phyloP scores from a whole-genome alignment of 2,888 invertebrate genomes.

The Lysandra coridon region DNA sequence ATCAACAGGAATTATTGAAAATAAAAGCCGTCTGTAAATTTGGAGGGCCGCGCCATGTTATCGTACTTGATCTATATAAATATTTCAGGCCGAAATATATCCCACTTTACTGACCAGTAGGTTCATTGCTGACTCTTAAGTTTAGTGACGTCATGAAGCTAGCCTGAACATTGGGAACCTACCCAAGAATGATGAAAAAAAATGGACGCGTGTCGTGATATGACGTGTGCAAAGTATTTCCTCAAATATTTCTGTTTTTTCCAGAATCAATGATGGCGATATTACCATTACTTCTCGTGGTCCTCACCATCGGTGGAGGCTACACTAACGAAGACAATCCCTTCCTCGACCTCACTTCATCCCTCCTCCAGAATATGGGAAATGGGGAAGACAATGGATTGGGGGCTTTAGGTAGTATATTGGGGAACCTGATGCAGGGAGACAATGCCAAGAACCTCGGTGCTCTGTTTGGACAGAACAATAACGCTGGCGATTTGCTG shows the following conservation, averaged over 20 bases:
- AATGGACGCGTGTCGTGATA: too few relatives aligned
- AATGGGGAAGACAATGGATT: constrained; percentile 62
- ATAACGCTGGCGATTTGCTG: constrained; percentile 69
- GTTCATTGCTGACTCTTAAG: too few relatives aligned
- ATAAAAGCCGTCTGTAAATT: too few relatives aligned
- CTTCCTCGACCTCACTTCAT: constrained; percentile 84
- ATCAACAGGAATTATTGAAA: too few relatives aligned
- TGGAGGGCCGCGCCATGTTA: too few relatives aligned
- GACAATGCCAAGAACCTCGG: constrained; percentile 82
- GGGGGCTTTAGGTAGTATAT: constrained; percentile 82
- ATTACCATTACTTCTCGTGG: constrained; percentile 49
- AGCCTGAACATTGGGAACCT: too few relatives aligned
- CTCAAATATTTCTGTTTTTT: constrained; percentile 33
- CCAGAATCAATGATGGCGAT: constrained; percentile 54
- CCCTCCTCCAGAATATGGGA: constrained; percentile 83
- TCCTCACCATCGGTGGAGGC: constrained; percentile 58
- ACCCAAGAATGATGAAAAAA: too few relatives aligned
- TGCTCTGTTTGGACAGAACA: constrained; percentile 60
- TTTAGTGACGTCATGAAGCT: too few relatives aligned
- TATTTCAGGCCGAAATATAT: too few relatives aligned
- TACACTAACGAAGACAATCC: constrained; percentile 72
- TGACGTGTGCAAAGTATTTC: neutral
- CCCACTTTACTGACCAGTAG: too few relatives aligned
- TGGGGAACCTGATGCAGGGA: constrained; percentile 85
- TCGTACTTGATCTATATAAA: too few relatives aligned